Conservation (phyloP, 1,140 invertebrate species). For the fruit fly (Drosophila melanogaster) region Release_6_plus_ISO1_MT NT_037436.4:313001-313500, state of each 20-base stretch:
- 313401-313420: slow-evolving; percentile 1
- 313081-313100: slow-evolving; percentile 33
- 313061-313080: slow-evolving; percentile 86
- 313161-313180: slow-evolving; percentile 78
- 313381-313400: slow-evolving; percentile 29
- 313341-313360: slow-evolving; percentile 49
- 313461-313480: slow-evolving; percentile 31
- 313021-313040: slow-evolving; percentile 91
- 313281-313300: slow-evolving; percentile 72
- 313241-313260: slow-evolving; percentile 46
- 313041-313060: slow-evolving; percentile 91
- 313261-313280: slow-evolving; percentile 71
- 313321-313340: slow-evolving; percentile 54
- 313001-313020: slow-evolving; percentile 11
- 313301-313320: slow-evolving; percentile 39
- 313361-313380: slow-evolving; percentile 40
- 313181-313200: slow-evolving; percentile 77
- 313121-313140: slow-evolving; percentile 87
- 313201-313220: slow-evolving; percentile 77
- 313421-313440: slow-evolving; percentile 21
- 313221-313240: slow-evolving; percentile 38
- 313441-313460: slow-evolving; percentile 59
- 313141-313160: slow-evolving; percentile 80
- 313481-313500: slow-evolving; percentile 15
- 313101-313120: slow-evolving; percentile 82